These are phyloP conservation scores for Origma solitaria DNA, from an alignment of 2,113 vertebrate genomes.

Conservation along the genomic window DNA sequence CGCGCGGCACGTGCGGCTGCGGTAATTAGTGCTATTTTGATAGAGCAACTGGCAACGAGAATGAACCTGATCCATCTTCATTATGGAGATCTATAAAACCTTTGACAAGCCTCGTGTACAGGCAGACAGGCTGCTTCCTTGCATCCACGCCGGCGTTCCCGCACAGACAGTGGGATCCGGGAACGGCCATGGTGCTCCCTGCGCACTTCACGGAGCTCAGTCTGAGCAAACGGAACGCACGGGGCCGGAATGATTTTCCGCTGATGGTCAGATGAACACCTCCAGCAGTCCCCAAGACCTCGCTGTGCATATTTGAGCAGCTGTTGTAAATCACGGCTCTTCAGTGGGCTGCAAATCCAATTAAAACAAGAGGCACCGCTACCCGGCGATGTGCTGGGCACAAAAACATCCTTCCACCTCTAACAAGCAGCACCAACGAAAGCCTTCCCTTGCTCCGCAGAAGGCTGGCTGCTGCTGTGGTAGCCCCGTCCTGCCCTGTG, in stretches of 20 bases:
- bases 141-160: rapidly evolving
- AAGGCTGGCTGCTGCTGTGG: neutral
- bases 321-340: neutral
- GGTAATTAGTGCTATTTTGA: conserved; percentile 81
- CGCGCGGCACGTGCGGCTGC: neutral
- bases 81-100: neutral
- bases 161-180: rapidly evolving
- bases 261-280: neutral
- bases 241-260: rapidly evolving
- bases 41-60: conserved; percentile 69
- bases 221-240: rapidly evolving
- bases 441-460: neutral
- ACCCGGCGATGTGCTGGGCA: neutral
- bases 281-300: neutral
- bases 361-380: neutral
- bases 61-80: conserved; percentile 14
- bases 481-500: neutral
- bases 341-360: neutral
- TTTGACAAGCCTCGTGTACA: neutral
- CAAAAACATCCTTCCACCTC: neutral
- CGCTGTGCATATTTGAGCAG: neutral
- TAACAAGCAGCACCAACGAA: neutral
- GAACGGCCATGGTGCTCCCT: neutral
- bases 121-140: neutral
- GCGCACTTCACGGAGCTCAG: rapidly evolving